Base-by-base conservation (phyloP, 2,888 invertebrate species). In the Dioctria rufipes region DNA sequence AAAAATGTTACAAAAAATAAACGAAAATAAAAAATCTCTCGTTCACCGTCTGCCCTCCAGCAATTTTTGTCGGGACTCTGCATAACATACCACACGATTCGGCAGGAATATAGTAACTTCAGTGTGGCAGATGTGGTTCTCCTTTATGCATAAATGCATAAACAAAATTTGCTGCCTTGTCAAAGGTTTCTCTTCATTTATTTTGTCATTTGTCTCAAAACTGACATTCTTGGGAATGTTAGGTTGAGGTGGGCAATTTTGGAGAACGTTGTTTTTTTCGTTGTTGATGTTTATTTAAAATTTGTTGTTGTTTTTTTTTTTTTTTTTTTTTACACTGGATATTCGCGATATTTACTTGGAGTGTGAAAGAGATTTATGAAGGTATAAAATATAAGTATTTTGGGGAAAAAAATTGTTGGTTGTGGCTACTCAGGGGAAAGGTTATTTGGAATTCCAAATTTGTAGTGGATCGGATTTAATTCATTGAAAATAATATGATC, bases 101-200 rank as follows among this genome's bases (percentile, higher is more conserved):
- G 63, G 81, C 63, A 61, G 60, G 51, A 67, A 79, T 25, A 25
- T 79, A 77, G 81, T 75, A 63, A 66, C 73, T 81, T 69, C 37
- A 65, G 75, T 60, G 66, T 79, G 63, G 66, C 81, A 79, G 81
- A 46, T 60, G 58, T 61, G 66, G 75, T 60, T 75, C 63, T 63
- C 75, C 60, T 79, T 81, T 81, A 78, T 81, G 81, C 81, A 81
- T 81, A 81, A 78, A 81, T 81, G 81, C 73, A 81, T 81, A 73
- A 73, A 73, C 73, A 73, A 73, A 73, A 73, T 73, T 60, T 43
- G 58, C 73, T 73, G 73, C 73, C 73, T 60, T 73, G 73, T 73
- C 73, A 73, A 73, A 73, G 73, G 73, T 60, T 58, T 73, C 73
- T 73, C 73, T 73, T 73, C 73, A 73, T 73, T 73, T 73, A 73